phyloP scores from a whole-genome alignment of 1,140 invertebrate species.

The Ruditapes philippinarum region DNA sequence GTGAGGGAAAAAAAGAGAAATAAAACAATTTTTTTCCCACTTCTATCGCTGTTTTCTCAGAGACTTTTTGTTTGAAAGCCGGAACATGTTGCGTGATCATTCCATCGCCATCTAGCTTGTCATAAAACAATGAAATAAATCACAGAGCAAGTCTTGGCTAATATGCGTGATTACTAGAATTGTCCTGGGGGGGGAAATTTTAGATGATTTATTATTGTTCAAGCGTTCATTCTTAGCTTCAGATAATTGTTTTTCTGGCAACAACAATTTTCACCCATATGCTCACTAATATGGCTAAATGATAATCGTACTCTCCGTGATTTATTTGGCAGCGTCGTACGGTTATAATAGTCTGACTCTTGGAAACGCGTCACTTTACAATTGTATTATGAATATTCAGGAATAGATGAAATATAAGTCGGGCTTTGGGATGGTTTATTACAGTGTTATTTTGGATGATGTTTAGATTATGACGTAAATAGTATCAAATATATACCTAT shows the following conservation, averaged over 20 bases:
- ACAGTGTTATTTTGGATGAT: too few species aligned
- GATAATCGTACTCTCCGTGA: background rate
- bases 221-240: background rate
- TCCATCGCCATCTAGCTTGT: background rate
- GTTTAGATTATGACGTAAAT: too few species aligned
- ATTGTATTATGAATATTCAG: too few species aligned
- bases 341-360: too few species aligned
- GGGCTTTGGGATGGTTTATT: too few species aligned
- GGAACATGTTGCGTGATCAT: background rate
- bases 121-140: background rate
- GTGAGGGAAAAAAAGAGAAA: too few species aligned
- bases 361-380: too few species aligned
- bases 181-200: background rate
- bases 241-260: background rate
- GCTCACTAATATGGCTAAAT: background rate
- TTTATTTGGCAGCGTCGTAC: too few species aligned
- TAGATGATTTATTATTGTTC: slow-evolving; percentile 29
- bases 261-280: background rate
- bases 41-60: too few species aligned
- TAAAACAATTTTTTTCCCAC: too few species aligned
- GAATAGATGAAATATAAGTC: too few species aligned
- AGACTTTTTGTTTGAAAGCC: background rate
- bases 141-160: background rate
- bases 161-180: background rate
- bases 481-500: too few species aligned